Base-by-base conservation (phyloP, 2,888 invertebrate genomes). In the Cryptocephalus primarius region DNA sequence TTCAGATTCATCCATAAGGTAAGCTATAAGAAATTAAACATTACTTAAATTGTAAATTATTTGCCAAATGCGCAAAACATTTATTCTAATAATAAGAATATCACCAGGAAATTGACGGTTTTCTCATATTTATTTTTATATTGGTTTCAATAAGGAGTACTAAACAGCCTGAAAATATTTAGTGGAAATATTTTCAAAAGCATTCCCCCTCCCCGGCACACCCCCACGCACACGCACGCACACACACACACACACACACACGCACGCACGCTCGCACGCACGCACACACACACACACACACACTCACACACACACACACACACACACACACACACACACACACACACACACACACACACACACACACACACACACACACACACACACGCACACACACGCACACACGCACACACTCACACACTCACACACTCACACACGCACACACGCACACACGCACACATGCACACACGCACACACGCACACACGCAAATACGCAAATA, bases 311-410 rank as follows among this genome's bases (percentile, higher is more conserved):
- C 40, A 9, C 40, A 40, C 40, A 9, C 40, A 40, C 40, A 40
- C 40, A 40, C 40, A 9, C 40, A 40, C 40, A 40, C 40, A 40
- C 40, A 9, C 40, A 40, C 40, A 40, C 40, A 40, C 40, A 40
- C 40, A 40, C 40, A 40, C 40, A 40, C 40, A 9, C 40, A 40
- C 40, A 40, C 40, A 40, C 40, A 9, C 40, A 40, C 40, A 40
- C 40, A 40, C 40, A 9, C 40, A 9, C 40, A 40, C 40, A 40
- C 40, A 9, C 40, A 9, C 40, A 40, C 40, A 40, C 40, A 9
- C 40, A 9, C 40, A 40, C 40, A 40, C 40, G 22, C 40, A 9
- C 40, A 40, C 40, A 40, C 40, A 9, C 40, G 22, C 40, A 40
- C 40, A 40, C 40, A 40, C 40, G 22, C 40, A 40, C 40, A 40